Evolutionary conservation across 2,113 vertebrate genomes (phyloP).

Genomic region (Rhinolophus sinicus): DNA sequence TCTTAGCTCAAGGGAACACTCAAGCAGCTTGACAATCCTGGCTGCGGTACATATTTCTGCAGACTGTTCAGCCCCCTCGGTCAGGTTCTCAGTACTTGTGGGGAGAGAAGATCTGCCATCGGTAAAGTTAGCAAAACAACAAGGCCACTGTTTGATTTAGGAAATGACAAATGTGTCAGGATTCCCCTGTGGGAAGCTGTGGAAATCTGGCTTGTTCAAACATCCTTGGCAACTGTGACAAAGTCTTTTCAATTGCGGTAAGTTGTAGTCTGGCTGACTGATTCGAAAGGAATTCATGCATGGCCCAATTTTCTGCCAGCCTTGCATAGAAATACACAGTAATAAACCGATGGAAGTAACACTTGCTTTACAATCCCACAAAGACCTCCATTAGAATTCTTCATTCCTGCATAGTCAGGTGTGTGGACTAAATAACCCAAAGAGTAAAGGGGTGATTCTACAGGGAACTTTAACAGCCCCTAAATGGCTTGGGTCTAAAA

Average conservation of each 20-base stretch:
- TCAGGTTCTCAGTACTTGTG: not conserved
- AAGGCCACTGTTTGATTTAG: slow-evolving; percentile 52
- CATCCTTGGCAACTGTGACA: slow-evolving; percentile 59
- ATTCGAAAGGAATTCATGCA: slow-evolving; percentile 55
- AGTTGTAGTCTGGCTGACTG: slow-evolving; percentile 50
- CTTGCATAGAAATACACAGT: slow-evolving; percentile 52
- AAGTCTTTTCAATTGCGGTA: slow-evolving; percentile 46
- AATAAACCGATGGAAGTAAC: slow-evolving; percentile 37
- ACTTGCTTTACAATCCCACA: slow-evolving; percentile 42
- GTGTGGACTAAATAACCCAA: not conserved
- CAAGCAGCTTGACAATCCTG: not conserved
- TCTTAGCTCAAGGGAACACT: slow-evolving; percentile 10
- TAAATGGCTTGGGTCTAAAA: not conserved
- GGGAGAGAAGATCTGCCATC: slow-evolving; percentile 4
- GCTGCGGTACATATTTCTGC: not conserved
- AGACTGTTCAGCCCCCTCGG: not conserved
- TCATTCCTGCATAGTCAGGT: not conserved
- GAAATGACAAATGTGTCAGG: slow-evolving; percentile 58
- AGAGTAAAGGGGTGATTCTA: not conserved
- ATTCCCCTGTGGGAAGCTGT: slow-evolving; percentile 40
- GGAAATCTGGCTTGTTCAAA: slow-evolving; percentile 64
- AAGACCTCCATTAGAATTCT: slow-evolving; percentile 25
- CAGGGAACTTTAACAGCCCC: not conserved
- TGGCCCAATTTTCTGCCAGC: slow-evolving; percentile 56
- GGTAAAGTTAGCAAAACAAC: slow-evolving; percentile 49